Base-by-base conservation (phyloP, 2,113 vertebrate genomes). In the Grammomys dolichurus region DNA sequence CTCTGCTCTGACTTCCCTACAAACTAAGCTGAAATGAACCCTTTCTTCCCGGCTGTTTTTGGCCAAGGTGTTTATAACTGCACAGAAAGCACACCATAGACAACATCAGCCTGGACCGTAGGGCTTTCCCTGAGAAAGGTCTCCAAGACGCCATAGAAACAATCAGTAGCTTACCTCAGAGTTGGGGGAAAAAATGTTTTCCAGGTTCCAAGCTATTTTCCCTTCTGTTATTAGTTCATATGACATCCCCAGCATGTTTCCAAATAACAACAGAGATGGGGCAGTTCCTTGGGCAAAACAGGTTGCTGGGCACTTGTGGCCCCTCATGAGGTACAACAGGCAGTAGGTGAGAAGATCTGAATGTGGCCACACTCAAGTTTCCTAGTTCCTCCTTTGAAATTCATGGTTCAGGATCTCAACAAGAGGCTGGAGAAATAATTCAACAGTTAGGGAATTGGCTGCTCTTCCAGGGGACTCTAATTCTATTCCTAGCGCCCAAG, bases 191-290 rank as follows among this genome's bases (percentile, higher is more conserved):
- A 13, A 43, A 26, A 7, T 26, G 63, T 63, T 89, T 86, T 76
- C 65, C 84, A 70, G 73, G 65, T 90, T 88, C 78, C 73, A 78
- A 86, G 84, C 76, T 80, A 54, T 77, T 86, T 89, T 65, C 70
- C 75, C 82, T 40, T 92, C 54, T 93, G 70, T 75, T 43, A 82
- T 54, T 54, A 5, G 11, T 36, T 75, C 84, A 0, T 54, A 43
- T 4, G 26, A 16, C 12, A 56, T 51, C 54, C 70, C n/a, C 56
- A 56, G 48, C 43, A 1, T 26, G 5, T 70, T n/a, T n/a, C 69
- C 43, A 58, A 36, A 12, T 26, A 31, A 70, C 40, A 89, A 70
- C 19, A 67, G 75, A 73, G 76, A 60, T 58, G 17, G 19, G 24
- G 20, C 3, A 51, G 65, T 51, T 60, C 33, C 11, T 84, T 72